A percentile compares a stretch with the other conserved stretches of the same genome.
phyloP scores from a whole-genome alignment of 2,888 invertebrate species.

The Perdita meconis region DNA sequence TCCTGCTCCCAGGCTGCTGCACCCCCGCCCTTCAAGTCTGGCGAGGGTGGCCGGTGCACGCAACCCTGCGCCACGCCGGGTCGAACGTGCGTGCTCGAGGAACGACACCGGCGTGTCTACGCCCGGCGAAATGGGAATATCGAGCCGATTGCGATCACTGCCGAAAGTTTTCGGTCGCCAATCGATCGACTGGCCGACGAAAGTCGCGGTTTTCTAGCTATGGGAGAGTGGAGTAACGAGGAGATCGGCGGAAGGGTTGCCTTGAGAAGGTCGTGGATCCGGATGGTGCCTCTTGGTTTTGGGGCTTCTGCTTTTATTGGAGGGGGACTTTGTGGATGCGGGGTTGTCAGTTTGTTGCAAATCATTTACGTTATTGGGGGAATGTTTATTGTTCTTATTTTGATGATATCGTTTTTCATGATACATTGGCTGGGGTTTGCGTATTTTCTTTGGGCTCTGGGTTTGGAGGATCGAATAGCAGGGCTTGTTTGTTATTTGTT shows the following conservation, averaged over 20 bases:
- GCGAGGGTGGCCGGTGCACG: constrained; percentile 59
- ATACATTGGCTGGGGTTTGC: too few species aligned
- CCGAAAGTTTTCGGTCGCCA: not conserved
- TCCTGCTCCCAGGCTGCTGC: constrained; percentile 77
- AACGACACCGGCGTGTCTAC: constrained; percentile 51
- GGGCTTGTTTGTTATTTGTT: too few species aligned
- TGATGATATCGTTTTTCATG: too few species aligned
- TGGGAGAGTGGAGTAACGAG: not conserved
- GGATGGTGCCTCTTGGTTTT: not conserved
- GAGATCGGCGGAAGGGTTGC: not conserved
- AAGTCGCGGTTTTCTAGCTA: not conserved
- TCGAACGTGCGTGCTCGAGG: constrained; percentile 55
- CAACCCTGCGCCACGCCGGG: constrained; percentile 50
- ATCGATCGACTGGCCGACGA: constrained; percentile 9
- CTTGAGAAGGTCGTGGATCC: constrained; percentile 42
- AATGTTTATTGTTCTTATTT: too few species aligned
- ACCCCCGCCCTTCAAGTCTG: constrained; percentile 67
- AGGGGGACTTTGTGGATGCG: too few species aligned
- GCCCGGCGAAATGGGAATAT: constrained; percentile 34
- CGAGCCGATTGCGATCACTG: constrained; percentile 36
- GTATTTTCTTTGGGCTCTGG: too few species aligned
- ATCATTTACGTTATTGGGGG: too few species aligned
- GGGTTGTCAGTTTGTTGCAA: too few species aligned
- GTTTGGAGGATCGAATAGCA: too few species aligned
- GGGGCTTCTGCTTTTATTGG: not conserved